Conservation (phyloP, 2,888 invertebrate species). For the Clanis bilineata region DNA sequence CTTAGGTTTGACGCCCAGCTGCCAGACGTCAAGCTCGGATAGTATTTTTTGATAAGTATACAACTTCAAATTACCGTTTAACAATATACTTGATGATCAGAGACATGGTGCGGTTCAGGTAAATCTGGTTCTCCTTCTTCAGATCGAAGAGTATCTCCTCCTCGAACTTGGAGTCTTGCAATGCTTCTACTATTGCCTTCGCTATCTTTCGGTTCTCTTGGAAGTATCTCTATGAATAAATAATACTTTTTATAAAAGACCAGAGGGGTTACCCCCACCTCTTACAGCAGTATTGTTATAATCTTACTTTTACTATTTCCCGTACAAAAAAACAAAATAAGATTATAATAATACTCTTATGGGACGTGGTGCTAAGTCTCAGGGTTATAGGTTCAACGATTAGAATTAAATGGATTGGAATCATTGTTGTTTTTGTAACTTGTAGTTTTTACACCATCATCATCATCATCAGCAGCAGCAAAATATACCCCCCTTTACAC, state of each 20-base stretch:
- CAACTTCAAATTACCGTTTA: conserved; percentile 49
- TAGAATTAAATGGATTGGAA: no score
- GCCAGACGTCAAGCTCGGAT: neutral
- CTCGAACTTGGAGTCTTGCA: conserved; percentile 61
- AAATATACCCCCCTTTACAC: no score
- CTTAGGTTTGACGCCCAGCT: no score
- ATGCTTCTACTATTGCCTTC: conserved; percentile 58
- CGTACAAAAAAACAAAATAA: no score
- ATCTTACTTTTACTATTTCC: no score
- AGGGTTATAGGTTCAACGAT: no score
- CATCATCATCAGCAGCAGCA: no score
- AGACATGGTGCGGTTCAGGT: conserved; percentile 68
- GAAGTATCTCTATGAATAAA: conserved; percentile 38
- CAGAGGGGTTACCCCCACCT: no score
- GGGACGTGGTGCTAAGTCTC: neutral
- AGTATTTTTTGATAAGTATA: neutral
- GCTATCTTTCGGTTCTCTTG: conserved; percentile 57
- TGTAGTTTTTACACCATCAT: no score
- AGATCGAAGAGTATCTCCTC: conserved; percentile 65
- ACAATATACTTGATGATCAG: conserved; percentile 72
- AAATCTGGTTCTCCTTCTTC: conserved; percentile 72
- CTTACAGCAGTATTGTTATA: no score
- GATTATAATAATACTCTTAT: no score
- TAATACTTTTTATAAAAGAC: neutral
- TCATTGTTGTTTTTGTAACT: no score